Conservation (phyloP, 2,888 invertebrate species). For the Podabrus alpinus region DNA sequence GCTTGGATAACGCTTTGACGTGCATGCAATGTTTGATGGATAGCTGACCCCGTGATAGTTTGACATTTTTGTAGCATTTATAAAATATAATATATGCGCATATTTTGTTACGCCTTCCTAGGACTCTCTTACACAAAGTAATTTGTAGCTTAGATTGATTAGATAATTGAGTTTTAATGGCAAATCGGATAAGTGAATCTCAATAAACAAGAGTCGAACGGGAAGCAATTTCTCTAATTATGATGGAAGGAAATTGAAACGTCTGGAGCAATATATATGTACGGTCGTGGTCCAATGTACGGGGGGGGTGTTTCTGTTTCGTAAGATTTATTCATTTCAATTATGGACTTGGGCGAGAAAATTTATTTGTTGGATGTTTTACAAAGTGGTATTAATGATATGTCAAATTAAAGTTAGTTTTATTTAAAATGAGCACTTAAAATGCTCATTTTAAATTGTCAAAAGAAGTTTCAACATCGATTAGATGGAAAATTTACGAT, state of each 20-base stretch:
- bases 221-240: neutral
- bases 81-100: conserved; percentile 25
- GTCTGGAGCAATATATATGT: neutral
- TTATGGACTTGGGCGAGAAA: neutral
- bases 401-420: conserved; percentile 3
- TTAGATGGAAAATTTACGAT: conserved; percentile 21
- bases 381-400: conserved; percentile 3
- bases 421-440: neutral
- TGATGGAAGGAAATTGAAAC: neutral
- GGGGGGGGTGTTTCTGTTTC: neutral
- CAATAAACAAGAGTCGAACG: neutral
- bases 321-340: neutral
- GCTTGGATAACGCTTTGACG: neutral
- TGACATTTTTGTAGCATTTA: conserved; percentile 11
- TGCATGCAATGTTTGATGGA: conserved; percentile 1
- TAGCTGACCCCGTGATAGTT: neutral
- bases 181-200: conserved; percentile 6
- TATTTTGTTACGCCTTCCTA: conserved; percentile 27
- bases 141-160: conserved; percentile 27
- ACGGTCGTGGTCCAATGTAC: neutral
- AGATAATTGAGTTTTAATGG: conserved; percentile 26
- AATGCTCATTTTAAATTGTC: neutral
- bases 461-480: conserved; percentile 13
- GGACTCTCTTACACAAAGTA: conserved; percentile 18
- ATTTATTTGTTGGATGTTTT: neutral